Base-by-base conservation (phyloP, 30 jellyfish, hydroid and myxozoan genomes). In the Catostylus mosaicus region DNA sequence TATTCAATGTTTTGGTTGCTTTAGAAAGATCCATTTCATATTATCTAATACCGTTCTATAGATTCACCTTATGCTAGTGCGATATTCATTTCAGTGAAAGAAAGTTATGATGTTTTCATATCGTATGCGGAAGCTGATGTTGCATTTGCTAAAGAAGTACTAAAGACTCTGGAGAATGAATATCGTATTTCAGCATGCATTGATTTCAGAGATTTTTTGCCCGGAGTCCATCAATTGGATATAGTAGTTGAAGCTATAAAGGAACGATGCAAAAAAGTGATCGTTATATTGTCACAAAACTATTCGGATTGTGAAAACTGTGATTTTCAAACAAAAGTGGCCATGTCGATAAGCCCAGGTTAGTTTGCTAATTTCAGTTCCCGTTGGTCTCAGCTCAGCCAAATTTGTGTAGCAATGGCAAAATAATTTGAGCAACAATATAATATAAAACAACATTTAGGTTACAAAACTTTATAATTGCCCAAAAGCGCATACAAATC, bases 281-380 rank as follows among this genome's bases (percentile, higher is more conserved):
- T 92, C 33, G 98, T 84, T 4, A 78, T 92, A 78, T 75, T 92
- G 20, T 79, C 98, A 3, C 82, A 73, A 20, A 75, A 75, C 61
- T 92, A 61, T 60, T 66, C 40, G 56, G 59, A 86, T 24, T 86
- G 92, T 66, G 95, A 92, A 29, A 59, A 56, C 20, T 85, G 98
- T 78, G 97, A 92, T 30, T 73, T 29, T 48, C 98, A 92, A 73
- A 96, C 97, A 9, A 78, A 92, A 80, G 88, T 87, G 11, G 98
- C 97, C 9, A 46, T 92, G 75, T 61, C 96, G 43, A 67, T 92
- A 3, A 86, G 97, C 3, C 96, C 96, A 16, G 96, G 96, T 85
- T 30, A 37, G 89, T 68, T 3, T 18, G 10, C 61, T 61, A n/a
- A n/a, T n/a, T n/a, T n/a, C n/a, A n/a, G n/a, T n/a, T n/a, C n/a